These are phyloP conservation scores for Anas platyrhynchos DNA, from an alignment of 2,113 vertebrate species.

Conservation along the genomic window DNA sequence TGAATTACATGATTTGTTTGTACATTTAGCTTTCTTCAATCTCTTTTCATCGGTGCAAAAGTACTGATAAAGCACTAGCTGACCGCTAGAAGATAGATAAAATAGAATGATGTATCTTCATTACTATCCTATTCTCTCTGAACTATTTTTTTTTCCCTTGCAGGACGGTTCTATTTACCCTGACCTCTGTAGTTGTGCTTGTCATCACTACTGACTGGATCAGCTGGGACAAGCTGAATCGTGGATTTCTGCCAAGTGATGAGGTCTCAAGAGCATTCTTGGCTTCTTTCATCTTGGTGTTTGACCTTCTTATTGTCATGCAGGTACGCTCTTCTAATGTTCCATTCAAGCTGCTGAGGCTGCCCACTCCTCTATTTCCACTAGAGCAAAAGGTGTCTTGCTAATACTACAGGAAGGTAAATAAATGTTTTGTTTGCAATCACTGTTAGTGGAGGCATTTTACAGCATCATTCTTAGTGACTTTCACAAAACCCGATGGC, in stretches of 20 bases:
- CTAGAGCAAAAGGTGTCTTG: background rate
- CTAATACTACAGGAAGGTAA: background rate
- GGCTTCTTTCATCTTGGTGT: constrained; percentile 98
- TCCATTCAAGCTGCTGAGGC: background rate
- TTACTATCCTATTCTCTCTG: background rate
- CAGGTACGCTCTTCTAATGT: constrained; percentile 85
- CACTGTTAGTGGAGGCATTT: background rate
- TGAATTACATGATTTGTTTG: constrained; percentile 18
- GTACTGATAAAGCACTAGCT: background rate
- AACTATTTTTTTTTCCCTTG: constrained; percentile 34
- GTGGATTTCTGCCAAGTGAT: constrained; percentile 96
- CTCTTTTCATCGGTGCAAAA: background rate
- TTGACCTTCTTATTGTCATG: constrained; percentile 99
- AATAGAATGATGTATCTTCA: background rate
- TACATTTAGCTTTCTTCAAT: background rate
- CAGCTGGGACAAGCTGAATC: constrained; percentile 98
- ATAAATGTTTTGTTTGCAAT: background rate
- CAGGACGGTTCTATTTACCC: constrained; percentile 92
- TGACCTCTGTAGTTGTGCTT: constrained; percentile 94
- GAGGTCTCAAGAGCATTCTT: constrained; percentile 98
- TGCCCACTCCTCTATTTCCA: background rate
- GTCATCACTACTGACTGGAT: constrained; percentile 99
- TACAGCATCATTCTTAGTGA: background rate
- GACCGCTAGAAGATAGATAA: background rate
- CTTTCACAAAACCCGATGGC: constrained; percentile 3